A percentile compares a stretch with the other conserved stretches of the same genome.
Evolutionary conservation across 2,113 vertebrate species (phyloP).

Genomic region (Strix uralensis): DNA sequence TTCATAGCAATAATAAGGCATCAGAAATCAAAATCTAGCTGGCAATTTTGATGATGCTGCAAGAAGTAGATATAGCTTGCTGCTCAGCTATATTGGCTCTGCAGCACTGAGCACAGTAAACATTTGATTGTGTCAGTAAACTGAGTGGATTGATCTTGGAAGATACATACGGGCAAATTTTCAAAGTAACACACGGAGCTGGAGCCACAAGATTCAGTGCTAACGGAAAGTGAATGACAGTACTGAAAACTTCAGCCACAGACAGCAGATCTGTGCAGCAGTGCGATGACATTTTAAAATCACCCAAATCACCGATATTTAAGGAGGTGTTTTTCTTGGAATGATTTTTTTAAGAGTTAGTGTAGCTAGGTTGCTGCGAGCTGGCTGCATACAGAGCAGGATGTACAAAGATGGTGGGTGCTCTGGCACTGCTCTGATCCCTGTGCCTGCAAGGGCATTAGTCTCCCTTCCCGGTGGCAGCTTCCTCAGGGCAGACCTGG

Average conservation of each 20-base stretch:
- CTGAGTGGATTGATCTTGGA: constrained; percentile 38
- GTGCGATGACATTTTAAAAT: rapidly evolving
- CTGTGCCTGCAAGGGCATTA: rapidly evolving
- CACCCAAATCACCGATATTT: background rate
- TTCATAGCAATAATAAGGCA: constrained; percentile 46
- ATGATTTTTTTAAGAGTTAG: background rate
- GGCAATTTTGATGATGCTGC: constrained; percentile 60
- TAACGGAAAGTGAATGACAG: background rate
- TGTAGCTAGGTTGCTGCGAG: background rate
- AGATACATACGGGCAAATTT: background rate
- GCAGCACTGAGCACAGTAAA: constrained; percentile 30
- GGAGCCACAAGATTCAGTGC: background rate
- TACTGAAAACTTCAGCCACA: background rate
- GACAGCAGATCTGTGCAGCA: background rate
- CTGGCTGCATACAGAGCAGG: background rate
- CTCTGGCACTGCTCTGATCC: background rate
- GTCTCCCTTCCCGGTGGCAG: background rate
- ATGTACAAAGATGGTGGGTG: background rate
- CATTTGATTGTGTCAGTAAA: constrained; percentile 53
- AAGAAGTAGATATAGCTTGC: constrained; percentile 36
- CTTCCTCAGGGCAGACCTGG: background rate
- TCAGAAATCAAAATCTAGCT: constrained; percentile 53
- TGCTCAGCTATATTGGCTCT: constrained; percentile 38
- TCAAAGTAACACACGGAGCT: background rate
- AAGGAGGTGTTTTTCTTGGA: constrained; percentile 6